phyloP scores from a whole-genome alignment of 2,113 vertebrate species.

The Sprattus sprattus region DNA sequence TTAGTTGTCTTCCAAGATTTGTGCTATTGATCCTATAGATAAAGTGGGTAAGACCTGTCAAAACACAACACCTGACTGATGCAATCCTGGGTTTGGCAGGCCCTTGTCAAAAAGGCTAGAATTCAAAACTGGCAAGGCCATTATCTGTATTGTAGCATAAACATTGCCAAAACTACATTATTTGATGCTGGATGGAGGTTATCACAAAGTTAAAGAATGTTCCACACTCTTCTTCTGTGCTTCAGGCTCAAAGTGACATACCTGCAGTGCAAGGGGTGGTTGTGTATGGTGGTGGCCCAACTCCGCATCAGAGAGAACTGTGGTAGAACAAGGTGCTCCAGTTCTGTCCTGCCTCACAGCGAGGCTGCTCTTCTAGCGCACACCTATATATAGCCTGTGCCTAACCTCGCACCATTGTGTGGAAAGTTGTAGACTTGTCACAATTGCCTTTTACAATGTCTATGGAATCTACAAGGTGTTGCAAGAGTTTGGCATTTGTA shows the following conservation, averaged over 20 bases:
- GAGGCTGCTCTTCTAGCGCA: constrained; percentile 60
- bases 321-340: constrained; percentile 70
- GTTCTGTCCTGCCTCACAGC: constrained; percentile 68
- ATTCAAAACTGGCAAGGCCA: no score
- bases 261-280: background rate
- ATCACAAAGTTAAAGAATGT: background rate
- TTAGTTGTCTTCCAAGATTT: no score
- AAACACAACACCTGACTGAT: no score
- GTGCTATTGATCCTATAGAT: no score
- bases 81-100: no score
- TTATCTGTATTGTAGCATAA: background rate
- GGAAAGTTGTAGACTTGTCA: constrained; percentile 7
- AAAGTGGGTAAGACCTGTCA: no score
- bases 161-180: background rate
- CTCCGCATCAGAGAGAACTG: background rate
- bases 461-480: background rate
- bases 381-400: constrained; percentile 57
- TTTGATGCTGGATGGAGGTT: background rate
- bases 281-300: background rate
- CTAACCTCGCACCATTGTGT: constrained; percentile 40
- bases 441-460: background rate
- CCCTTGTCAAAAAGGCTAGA: no score
- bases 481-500: background rate
- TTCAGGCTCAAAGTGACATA: background rate
- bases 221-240: background rate